These are phyloP conservation scores for Rhogogaster chlorosoma DNA, from an alignment of 2,888 invertebrate genomes.

Conservation along the genomic window DNA sequence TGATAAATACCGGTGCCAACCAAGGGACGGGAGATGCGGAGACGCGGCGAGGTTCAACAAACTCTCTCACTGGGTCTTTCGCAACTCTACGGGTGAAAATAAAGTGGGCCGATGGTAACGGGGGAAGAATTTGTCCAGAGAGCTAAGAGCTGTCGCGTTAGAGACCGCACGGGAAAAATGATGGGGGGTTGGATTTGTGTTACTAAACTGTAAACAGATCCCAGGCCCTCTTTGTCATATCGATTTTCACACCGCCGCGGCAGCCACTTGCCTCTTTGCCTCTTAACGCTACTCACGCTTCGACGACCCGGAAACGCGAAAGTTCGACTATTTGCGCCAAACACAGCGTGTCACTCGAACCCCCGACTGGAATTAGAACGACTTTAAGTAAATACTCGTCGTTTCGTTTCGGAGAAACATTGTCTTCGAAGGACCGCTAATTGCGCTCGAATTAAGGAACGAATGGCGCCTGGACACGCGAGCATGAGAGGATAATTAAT, in stretches of 20 bases:
- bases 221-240: conserved; percentile 71
- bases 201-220: conserved; percentile 77
- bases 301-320: conserved; percentile 62
- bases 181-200: conserved; percentile 69
- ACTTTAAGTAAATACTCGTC: background rate
- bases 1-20: conserved; percentile 73
- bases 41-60: conserved; percentile 66
- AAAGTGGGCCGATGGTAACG: conserved; percentile 50
- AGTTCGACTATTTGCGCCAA: background rate
- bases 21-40: conserved; percentile 38
- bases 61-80: conserved; percentile 60
- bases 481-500: background rate
- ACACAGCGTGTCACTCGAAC: background rate
- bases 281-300: background rate
- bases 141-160: conserved; percentile 47
- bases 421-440: background rate
- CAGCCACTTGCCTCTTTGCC: background rate
- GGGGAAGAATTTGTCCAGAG: conserved; percentile 27
- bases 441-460: background rate
- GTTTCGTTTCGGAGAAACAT: background rate
- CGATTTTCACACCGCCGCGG: conserved; percentile 58
- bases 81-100: conserved; percentile 12
- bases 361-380: background rate
- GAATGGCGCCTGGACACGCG: background rate
- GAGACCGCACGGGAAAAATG: background rate